phyloP scores from a whole-genome alignment of 2,113 vertebrate genomes.

The Gracilinanus agilis region DNA sequence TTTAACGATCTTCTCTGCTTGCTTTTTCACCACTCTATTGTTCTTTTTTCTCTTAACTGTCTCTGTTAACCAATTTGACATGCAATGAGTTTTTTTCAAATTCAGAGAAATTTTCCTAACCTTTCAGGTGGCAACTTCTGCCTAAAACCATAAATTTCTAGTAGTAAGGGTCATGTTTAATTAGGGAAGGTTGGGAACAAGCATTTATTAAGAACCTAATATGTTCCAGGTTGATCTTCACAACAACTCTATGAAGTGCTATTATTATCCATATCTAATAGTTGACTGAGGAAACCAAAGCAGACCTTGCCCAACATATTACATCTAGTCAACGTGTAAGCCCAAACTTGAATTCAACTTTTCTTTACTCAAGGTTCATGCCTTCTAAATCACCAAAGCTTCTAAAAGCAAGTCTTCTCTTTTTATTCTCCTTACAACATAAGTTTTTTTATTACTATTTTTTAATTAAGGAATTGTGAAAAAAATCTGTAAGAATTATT shows the following conservation, averaged over 20 bases:
- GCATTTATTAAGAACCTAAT: constrained; percentile 27
- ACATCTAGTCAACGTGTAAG: not conserved
- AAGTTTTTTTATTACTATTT: no score
- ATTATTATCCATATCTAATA: constrained; percentile 40
- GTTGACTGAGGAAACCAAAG: constrained; percentile 24
- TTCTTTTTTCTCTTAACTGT: constrained; percentile 12
- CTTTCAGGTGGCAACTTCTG: not conserved
- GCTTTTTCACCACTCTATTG: constrained; percentile 28
- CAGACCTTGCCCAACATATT: constrained; percentile 7
- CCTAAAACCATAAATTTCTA: not conserved
- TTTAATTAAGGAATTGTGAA: not conserved
- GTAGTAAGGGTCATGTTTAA: not conserved
- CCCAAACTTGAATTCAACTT: not conserved
- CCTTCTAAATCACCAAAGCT: not conserved
- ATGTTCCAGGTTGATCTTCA: not conserved
- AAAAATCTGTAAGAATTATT: not conserved
- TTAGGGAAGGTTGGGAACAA: constrained; percentile 11
- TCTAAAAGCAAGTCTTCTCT: not conserved
- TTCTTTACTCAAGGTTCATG: not conserved
- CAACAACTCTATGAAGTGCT: not conserved
- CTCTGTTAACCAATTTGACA: constrained; percentile 31
- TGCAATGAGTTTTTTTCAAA: constrained; percentile 29
- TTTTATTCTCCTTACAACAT: not conserved
- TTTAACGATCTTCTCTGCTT: constrained; percentile 26
- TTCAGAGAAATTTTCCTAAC: constrained; percentile 8